Conservation (phyloP, 2,888 invertebrate species). For the Chydorus sphaericus region DNA sequence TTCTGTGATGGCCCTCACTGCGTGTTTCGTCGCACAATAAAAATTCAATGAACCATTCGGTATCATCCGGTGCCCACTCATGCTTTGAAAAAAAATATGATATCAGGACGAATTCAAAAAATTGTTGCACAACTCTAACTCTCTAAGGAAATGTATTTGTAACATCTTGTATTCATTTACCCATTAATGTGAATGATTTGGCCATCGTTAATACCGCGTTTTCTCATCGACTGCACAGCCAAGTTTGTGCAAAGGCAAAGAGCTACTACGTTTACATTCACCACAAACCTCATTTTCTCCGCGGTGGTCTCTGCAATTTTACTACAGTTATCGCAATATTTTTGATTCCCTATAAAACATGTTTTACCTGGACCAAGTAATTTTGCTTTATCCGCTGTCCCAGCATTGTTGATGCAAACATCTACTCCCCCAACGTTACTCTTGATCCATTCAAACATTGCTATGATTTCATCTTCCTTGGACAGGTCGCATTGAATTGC, state of each 20-base stretch:
- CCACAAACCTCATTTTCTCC: constrained; percentile 25
- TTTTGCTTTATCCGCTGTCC: constrained; percentile 28
- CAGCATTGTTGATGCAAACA: constrained; percentile 45
- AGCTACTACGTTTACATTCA: constrained; percentile 42
- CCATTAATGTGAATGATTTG: constrained; percentile 47
- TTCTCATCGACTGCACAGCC: constrained; percentile 38
- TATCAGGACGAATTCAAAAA: too few species aligned
- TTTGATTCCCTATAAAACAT: not conserved
- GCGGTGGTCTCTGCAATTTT: not conserved
- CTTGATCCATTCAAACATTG: constrained; percentile 37
- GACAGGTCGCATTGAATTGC: constrained; percentile 37
- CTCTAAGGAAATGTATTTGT: too few species aligned
- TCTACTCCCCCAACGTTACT: constrained; percentile 38
- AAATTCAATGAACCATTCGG: constrained; percentile 27
- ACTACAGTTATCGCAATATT: not conserved
- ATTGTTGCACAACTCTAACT: too few species aligned
- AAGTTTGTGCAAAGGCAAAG: constrained; percentile 41
- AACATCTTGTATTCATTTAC: too few species aligned
- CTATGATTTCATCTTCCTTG: constrained; percentile 37
- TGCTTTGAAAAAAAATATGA: too few species aligned
- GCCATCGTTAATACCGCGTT: constrained; percentile 33
- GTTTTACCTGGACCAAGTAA: constrained; percentile 26
- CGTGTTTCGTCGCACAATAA: constrained; percentile 40
- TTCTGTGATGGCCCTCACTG: constrained; percentile 37
- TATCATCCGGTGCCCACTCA: constrained; percentile 28